Evolutionary conservation across 2,113 vertebrate genomes (phyloP).

Genomic region (Eretmochelys imbricata): DNA sequence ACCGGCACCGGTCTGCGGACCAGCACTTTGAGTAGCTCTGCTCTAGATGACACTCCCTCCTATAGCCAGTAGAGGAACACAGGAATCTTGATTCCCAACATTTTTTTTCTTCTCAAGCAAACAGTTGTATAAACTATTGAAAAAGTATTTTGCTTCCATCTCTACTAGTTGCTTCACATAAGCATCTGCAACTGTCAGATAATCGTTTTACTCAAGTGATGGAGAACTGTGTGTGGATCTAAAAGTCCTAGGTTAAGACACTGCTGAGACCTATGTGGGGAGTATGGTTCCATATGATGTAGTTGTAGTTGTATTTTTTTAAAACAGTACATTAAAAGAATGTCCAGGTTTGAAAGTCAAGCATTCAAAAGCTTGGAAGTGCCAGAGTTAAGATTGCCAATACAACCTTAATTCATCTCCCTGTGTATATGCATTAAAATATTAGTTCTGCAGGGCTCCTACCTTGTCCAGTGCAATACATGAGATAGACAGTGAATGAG

Average conservation of each 20-base stretch:
- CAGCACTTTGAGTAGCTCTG: no score
- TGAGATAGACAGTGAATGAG: constrained; percentile 14
- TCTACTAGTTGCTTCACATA: not conserved
- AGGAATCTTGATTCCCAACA: not conserved
- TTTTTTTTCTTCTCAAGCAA: not conserved
- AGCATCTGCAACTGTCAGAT: not conserved
- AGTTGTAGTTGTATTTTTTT: not conserved
- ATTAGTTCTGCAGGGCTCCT: not conserved
- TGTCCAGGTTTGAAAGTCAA: not conserved
- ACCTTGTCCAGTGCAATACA: not conserved
- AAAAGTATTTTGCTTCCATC: not conserved
- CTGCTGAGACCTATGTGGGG: not conserved
- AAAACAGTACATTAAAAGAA: not conserved
- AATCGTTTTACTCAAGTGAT: not conserved
- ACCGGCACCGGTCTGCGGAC: no score
- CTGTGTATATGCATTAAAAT: not conserved
- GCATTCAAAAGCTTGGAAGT: not conserved
- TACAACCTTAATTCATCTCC: not conserved
- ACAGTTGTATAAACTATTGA: constrained; percentile 7
- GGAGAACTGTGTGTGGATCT: not conserved
- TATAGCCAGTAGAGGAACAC: not conserved
- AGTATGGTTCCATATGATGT: no score
- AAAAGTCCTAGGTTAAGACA: not conserved
- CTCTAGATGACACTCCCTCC: not conserved
- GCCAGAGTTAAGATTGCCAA: not conserved